Percentiles rank a stretch among this genome's conserved stretches.
These are phyloP conservation scores for Epinephelus awoara DNA, from an alignment of 2,797 vertebrate species.

Conservation along the genomic window DNA sequence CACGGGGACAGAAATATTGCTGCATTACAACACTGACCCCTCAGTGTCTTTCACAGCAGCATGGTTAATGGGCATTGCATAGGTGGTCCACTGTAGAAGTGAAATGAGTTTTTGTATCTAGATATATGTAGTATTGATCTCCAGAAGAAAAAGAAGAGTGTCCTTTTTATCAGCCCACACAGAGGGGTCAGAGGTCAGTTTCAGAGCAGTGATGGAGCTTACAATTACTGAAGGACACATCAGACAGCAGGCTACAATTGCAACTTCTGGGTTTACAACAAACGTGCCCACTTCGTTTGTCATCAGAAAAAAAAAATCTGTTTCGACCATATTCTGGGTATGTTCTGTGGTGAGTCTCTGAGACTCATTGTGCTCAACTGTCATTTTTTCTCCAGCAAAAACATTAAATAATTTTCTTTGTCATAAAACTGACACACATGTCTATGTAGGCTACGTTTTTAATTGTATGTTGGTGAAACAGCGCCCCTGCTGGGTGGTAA, in stretches of 20 bases:
- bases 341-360: not conserved
- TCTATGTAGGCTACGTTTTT: not conserved
- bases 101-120: not conserved
- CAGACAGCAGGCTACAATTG: not conserved
- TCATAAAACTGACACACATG: not conserved
- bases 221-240: constrained; percentile 7
- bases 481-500: not conserved
- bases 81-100: not conserved
- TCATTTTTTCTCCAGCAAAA: not conserved
- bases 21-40: too few species aligned
- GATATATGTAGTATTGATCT: constrained; percentile 3
- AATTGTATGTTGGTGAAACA: not conserved
- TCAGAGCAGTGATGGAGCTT: not conserved
- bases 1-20: too few species aligned
- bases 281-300: not conserved
- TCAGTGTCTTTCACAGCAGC: not conserved
- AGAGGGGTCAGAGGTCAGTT: constrained; percentile 19
- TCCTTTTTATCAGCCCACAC: constrained; percentile 10
- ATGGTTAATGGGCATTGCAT: not conserved
- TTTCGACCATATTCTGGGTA: not conserved
- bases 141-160: not conserved
- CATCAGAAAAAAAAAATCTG: not conserved
- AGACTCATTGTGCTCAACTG: not conserved
- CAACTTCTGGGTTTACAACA: not conserved
- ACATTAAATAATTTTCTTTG: not conserved